A percentile compares a stretch with the other conserved stretches of the same genome.
Evolutionary conservation across 2,797 vertebrate species (phyloP).

Genomic region (Poliocrania exsul): DNA sequence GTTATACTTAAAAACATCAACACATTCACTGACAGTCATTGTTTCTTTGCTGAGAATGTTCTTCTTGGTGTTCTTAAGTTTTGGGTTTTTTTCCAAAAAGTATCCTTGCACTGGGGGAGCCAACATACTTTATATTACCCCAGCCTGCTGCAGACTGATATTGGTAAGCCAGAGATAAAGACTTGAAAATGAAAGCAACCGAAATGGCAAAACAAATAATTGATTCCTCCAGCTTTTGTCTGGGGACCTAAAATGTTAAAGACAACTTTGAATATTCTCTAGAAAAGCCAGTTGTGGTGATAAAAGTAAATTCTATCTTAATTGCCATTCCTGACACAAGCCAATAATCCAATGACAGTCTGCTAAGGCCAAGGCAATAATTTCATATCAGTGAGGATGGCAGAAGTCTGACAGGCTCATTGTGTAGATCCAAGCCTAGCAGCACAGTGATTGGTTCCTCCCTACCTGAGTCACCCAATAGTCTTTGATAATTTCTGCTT

Average conservation of each 20-base stretch:
- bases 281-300: neutral
- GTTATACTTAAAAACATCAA: neutral
- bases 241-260: neutral
- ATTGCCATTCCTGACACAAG: neutral
- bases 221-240: neutral
- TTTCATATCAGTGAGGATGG: neutral
- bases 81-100: neutral
- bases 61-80: neutral
- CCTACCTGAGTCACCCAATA: neutral
- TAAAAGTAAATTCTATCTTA: neutral
- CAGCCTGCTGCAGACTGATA: neutral
- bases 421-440: neutral
- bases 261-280: neutral
- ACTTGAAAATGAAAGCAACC: neutral
- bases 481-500: neutral
- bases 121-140: neutral
- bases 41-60: neutral
- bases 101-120: neutral
- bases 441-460: neutral
- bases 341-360: neutral
- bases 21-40: neutral
- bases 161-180: neutral
- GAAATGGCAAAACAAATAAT: neutral
- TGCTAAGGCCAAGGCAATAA: neutral
- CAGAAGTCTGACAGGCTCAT: neutral